A percentile compares a stretch with the other conserved stretches of the same genome.
Conservation (phyloP, 2,797 vertebrate genomes). For the Notolabrus celidotus region DNA sequence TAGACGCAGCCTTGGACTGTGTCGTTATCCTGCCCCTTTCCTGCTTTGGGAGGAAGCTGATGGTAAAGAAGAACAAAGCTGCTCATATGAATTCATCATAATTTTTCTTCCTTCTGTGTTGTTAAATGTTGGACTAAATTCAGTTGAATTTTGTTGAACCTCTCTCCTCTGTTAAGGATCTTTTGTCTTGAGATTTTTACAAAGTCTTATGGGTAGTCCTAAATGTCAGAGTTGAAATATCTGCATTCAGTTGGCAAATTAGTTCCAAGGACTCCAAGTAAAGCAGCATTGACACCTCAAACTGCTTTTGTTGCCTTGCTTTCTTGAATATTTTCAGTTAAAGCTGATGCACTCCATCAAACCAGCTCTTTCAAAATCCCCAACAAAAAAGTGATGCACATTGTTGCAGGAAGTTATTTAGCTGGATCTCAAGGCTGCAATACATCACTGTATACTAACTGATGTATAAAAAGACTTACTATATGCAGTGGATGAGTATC, state of each 20-base stretch:
- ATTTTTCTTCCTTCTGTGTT: conserved; percentile 6
- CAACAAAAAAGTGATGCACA: too few relatives aligned
- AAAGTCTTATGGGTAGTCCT: conserved; percentile 14
- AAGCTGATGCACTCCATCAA: too few relatives aligned
- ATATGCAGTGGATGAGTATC: background rate
- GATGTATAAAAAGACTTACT: background rate
- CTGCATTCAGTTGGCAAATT: too few relatives aligned
- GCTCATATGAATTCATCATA: background rate
- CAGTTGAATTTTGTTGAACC: conserved; percentile 32
- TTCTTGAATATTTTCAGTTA: too few relatives aligned
- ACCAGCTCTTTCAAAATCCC: too few relatives aligned
- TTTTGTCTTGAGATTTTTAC: conserved; percentile 17
- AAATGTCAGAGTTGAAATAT: background rate
- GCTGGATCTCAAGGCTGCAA: too few relatives aligned
- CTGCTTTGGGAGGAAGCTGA: conserved; percentile 2
- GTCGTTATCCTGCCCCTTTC: conserved; percentile 14
- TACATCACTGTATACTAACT: background rate
- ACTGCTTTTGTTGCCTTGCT: too few relatives aligned
- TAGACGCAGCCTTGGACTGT: conserved; percentile 20
- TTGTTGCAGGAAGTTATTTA: too few relatives aligned
- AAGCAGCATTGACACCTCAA: too few relatives aligned
- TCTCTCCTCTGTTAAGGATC: background rate
- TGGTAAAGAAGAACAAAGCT: background rate
- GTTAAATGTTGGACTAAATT: conserved; percentile 19
- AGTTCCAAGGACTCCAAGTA: too few relatives aligned